A percentile compares a stretch with the other conserved stretches of the same genome.
These are phyloP conservation scores for Pseudomyrmex pallidus DNA, from an alignment of 1,140 invertebrate genomes.

Conservation along the genomic window DNA sequence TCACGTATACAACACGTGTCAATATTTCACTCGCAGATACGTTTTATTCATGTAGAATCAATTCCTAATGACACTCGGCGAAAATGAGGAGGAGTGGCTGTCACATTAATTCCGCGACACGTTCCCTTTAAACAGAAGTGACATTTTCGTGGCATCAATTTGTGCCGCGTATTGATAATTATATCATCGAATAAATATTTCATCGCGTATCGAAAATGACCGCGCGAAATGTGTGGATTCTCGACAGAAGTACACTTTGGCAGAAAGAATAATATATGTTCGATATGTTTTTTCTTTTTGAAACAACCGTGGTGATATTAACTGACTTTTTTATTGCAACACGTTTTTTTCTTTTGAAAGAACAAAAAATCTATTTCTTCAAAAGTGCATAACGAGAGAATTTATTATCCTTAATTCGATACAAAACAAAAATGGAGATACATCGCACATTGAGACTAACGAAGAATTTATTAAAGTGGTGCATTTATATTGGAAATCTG, in stretches of 20 bases:
- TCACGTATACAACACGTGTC: background rate
- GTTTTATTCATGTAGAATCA: constrained; percentile 41
- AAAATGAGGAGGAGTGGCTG: constrained; percentile 35
- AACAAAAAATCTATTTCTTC: too few relatives aligned
- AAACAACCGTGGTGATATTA: too few relatives aligned
- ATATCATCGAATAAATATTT: constrained; percentile 41
- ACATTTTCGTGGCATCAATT: constrained; percentile 47
- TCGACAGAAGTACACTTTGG: background rate
- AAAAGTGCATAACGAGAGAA: background rate
- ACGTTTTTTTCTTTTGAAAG: too few relatives aligned
- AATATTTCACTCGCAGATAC: constrained; percentile 9
- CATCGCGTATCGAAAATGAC: constrained; percentile 8
- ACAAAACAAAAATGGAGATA: background rate
- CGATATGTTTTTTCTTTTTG: too few relatives aligned
- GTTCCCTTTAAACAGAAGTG: constrained; percentile 36
- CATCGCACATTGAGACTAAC: background rate
- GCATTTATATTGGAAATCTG: background rate
- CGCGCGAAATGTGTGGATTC: background rate
- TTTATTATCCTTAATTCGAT: background rate
- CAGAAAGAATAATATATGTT: constrained; percentile 1
- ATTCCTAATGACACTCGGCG: constrained; percentile 16
- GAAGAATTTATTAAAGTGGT: background rate
- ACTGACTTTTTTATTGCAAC: too few relatives aligned
- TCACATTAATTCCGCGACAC: constrained; percentile 39
- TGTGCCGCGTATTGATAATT: constrained; percentile 12